Evolutionary conservation across 2,797 vertebrate genomes (phyloP).

Genomic region (Alectoris magna): DNA sequence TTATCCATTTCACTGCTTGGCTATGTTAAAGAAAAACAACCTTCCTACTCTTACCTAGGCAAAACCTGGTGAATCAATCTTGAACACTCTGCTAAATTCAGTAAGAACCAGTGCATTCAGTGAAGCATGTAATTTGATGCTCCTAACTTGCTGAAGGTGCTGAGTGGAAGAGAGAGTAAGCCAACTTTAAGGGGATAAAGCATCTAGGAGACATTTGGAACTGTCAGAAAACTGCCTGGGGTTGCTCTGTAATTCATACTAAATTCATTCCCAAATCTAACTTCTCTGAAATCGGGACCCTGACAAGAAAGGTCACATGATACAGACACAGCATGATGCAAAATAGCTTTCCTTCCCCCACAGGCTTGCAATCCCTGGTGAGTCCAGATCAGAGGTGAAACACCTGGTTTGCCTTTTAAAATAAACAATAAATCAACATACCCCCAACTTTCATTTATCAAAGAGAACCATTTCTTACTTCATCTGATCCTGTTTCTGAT

Average conservation of each 20-base stretch:
- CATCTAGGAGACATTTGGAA: neutral
- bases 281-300: neutral
- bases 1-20: neutral
- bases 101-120: neutral
- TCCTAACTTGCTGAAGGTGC: neutral
- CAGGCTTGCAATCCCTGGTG: neutral
- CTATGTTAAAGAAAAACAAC: neutral
- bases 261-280: neutral
- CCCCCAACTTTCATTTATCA: neutral
- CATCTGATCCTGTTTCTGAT: slow-evolving; percentile 95
- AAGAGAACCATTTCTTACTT: slow-evolving; percentile 79
- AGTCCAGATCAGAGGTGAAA: neutral
- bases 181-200: neutral
- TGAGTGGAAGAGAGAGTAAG: neutral
- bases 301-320: neutral
- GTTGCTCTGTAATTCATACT: neutral
- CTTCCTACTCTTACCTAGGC: neutral
- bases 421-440: neutral
- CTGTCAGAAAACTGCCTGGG: neutral
- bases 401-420: neutral
- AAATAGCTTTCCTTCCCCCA: neutral
- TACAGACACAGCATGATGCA: neutral
- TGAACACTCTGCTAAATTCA: neutral
- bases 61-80: neutral
- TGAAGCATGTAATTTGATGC: neutral